Base-by-base conservation (phyloP, 1,140 invertebrate genomes). In the Lineus longissimus region DNA sequence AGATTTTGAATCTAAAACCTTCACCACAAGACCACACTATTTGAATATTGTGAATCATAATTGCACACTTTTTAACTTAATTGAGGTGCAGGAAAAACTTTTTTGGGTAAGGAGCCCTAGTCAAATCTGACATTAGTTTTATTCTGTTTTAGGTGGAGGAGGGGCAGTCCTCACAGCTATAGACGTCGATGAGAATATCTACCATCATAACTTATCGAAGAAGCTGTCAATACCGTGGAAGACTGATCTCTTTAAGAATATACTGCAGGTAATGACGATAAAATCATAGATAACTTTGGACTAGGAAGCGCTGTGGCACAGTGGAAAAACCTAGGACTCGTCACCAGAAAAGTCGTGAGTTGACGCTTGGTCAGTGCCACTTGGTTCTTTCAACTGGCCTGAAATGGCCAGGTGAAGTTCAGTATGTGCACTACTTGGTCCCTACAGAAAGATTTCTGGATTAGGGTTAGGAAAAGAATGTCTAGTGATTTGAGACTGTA, bases 241-340 rank as follows among this genome's bases (percentile, higher is more conserved):
- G 62, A 73, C 72, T 41, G 70, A 71, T 55, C 62, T 64, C 11
- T 73, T 73, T 45, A 73, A 67, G 67, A 66, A 66, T 19, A 73
- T 68, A 54, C 27, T 73, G 1, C 55, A 73, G 67, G 72, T 73
- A 63, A 33, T n/a, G 27, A 1, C 27, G 11, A 19, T 43, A 62
- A n/a, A 54, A 55, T 11, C 11, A 13, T 25, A 11, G 11, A 11
- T 11, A 55, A 17, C 11, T 55, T 11, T 23, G 11, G 54, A 13
- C 13, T 25, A 17, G 22, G 23, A 17, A 25, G 11, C 54, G 11
- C 23, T 23, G 23, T 55, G 23, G 11, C 11, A 13, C 11, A 13
- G 19, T 43, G 19, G 19, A 43, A 19, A 43, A 19, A 13, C 40
- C 11, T 43, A 13, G 11, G 11, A 19, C 40, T 43, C 19, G 11